Percentiles rank a stretch among this genome's conserved stretches.
Evolutionary conservation across 2,888 invertebrate species (phyloP).

Genomic region (Sialis lutaria): DNA sequence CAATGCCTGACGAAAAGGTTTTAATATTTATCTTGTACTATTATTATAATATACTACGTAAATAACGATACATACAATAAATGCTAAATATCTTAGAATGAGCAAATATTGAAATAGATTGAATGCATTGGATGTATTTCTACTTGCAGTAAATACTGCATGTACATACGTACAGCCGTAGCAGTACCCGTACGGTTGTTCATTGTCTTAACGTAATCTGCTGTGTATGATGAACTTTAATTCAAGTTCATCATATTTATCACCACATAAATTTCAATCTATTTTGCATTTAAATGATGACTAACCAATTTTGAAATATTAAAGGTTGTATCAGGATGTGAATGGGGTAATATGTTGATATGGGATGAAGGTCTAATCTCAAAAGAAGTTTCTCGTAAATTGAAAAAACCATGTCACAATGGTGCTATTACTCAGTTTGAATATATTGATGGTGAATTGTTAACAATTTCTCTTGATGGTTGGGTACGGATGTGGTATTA

Average conservation of each 20-base stretch:
- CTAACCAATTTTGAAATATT: neutral
- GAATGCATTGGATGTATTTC: too few species aligned
- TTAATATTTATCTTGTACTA: neutral
- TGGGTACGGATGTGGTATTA: slow-evolving; percentile 76
- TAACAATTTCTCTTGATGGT: slow-evolving; percentile 48
- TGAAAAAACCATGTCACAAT: slow-evolving; percentile 54
- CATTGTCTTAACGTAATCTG: too few species aligned
- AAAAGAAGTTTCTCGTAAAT: slow-evolving; percentile 57
- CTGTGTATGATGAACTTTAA: too few species aligned
- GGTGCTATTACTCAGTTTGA: slow-evolving; percentile 52
- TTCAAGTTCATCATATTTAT: too few species aligned
- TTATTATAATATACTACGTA: too few species aligned
- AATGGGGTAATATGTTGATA: slow-evolving; percentile 81
- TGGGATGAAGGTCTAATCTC: slow-evolving; percentile 87
- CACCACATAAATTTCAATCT: too few species aligned
- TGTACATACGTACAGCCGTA: too few species aligned
- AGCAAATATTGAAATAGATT: too few species aligned
- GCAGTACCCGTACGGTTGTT: too few species aligned
- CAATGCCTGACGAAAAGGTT: slow-evolving; percentile 80
- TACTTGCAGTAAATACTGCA: too few species aligned
- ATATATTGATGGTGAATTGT: slow-evolving; percentile 22
- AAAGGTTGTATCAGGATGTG: slow-evolving; percentile 66
- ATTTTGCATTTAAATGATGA: neutral
- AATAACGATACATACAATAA: too few species aligned
- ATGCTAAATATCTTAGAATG: too few species aligned